These are phyloP conservation scores for Meiosimyza platycephala DNA, from an alignment of 2,888 invertebrate species.

Conservation along the genomic window DNA sequence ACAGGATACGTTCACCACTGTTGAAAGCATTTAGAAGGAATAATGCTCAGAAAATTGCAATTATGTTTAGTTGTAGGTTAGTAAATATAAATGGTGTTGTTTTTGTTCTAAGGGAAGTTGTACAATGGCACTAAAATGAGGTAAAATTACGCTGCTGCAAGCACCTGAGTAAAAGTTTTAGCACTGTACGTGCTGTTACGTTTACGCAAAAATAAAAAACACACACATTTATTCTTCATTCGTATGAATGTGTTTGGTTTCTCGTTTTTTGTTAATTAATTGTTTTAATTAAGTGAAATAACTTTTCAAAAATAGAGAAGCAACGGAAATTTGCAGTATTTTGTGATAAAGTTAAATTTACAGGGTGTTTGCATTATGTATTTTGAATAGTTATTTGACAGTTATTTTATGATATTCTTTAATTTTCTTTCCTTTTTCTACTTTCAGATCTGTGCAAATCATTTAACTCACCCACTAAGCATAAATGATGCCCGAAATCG, in stretches of 20 bases:
- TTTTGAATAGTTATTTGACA: background rate
- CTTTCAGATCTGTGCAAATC: background rate
- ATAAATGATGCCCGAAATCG: constrained; percentile 67
- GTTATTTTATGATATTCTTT: background rate
- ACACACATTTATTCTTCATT: too few relatives aligned
- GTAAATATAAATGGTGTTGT: too few relatives aligned
- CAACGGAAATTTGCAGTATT: background rate
- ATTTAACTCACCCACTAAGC: background rate
- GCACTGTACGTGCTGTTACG: too few relatives aligned
- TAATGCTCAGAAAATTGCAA: constrained; percentile 10
- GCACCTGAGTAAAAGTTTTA: too few relatives aligned
- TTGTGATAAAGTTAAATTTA: background rate
- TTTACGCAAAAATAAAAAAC: too few relatives aligned
- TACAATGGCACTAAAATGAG: too few relatives aligned
- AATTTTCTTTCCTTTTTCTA: background rate
- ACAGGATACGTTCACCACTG: too few relatives aligned
- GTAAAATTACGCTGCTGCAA: too few relatives aligned
- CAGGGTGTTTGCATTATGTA: background rate
- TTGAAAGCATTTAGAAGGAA: too few relatives aligned
- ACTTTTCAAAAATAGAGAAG: background rate
- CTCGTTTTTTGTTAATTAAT: constrained; percentile 41
- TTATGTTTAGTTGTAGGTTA: constrained; percentile 7
- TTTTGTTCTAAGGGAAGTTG: too few relatives aligned
- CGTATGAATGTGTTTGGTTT: constrained; percentile 1
- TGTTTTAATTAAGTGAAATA: constrained; percentile 45